Evolutionary conservation across 2,113 vertebrate genomes (phyloP).

Genomic region (Cheirogaleus medius): DNA sequence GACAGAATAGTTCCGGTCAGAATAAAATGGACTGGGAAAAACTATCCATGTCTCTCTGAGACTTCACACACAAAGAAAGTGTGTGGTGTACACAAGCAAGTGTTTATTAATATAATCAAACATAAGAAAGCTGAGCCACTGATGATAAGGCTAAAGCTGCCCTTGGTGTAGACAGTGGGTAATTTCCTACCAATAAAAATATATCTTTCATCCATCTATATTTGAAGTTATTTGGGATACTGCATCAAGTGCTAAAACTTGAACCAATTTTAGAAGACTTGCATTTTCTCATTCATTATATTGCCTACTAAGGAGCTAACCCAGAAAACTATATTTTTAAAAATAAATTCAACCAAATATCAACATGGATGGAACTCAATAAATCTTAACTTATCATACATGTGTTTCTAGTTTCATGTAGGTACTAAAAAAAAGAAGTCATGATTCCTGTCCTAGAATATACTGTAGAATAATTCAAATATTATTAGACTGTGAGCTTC

Average conservation of each 20-base stretch:
- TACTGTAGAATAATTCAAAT: not conserved
- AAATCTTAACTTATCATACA: not conserved
- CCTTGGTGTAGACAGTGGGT: not conserved
- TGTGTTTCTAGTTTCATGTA: not conserved
- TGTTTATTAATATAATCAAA: not conserved
- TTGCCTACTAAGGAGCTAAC: not conserved
- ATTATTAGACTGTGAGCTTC: not conserved
- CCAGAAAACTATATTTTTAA: not conserved
- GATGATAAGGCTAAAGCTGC: not conserved
- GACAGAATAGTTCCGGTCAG: not conserved
- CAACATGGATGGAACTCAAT: not conserved
- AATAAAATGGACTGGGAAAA: not conserved
- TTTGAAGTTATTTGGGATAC: not conserved
- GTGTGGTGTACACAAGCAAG: not conserved
- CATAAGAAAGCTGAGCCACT: not conserved
- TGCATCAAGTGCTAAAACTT: not conserved
- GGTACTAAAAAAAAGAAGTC: not conserved
- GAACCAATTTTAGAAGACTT: not conserved
- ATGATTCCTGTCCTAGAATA: not conserved
- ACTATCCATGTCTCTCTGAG: not conserved
- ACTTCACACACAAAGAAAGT: not conserved
- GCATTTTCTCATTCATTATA: not conserved
- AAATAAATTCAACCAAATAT: slow-evolving; percentile 1
- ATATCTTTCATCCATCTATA: not conserved
- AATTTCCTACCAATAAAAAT: not conserved